Conservation (phyloP, 1,140 invertebrate genomes). For the Drosophila arawakana region DNA sequence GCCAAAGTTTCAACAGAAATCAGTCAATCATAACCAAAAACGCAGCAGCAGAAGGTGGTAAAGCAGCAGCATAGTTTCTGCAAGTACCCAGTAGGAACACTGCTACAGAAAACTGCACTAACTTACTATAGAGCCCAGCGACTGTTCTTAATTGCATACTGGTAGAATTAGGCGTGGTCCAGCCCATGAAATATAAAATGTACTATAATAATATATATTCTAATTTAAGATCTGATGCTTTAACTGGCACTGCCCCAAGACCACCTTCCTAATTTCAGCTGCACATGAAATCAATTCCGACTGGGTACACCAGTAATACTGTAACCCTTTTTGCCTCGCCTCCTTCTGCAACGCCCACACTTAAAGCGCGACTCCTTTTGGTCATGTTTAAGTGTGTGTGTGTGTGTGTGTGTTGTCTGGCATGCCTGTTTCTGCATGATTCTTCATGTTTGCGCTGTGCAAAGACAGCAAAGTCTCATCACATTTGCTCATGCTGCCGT, state of each 20-base stretch:
- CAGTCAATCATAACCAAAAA: slow-evolving; percentile 81
- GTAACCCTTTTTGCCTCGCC: too few species aligned
- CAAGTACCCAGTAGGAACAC: background rate
- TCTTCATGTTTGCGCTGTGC: slow-evolving; percentile 45
- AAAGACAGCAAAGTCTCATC: slow-evolving; percentile 48
- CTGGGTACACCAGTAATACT: too few species aligned
- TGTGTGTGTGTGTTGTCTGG: slow-evolving; percentile 63
- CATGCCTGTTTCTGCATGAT: slow-evolving; percentile 37
- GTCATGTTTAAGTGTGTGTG: slow-evolving; percentile 57
- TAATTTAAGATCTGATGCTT: too few species aligned
- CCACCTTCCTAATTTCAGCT: too few species aligned
- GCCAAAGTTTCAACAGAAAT: slow-evolving; percentile 83
- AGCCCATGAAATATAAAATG: too few species aligned
- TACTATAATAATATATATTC: too few species aligned
- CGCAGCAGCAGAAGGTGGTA: slow-evolving; percentile 1
- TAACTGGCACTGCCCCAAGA: too few species aligned
- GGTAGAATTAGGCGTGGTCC: too few species aligned
- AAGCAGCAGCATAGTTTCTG: background rate
- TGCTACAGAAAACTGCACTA: background rate
- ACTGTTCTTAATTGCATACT: too few species aligned
- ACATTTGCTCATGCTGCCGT: slow-evolving; percentile 14
- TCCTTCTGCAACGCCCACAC: background rate
- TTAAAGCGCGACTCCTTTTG: background rate
- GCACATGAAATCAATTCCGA: too few species aligned
- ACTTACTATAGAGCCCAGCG: too few species aligned